Percentiles rank a stretch among this genome's conserved stretches.
Conservation (phyloP, 1,140 invertebrate genomes). For the Drosophila leontia region DNA sequence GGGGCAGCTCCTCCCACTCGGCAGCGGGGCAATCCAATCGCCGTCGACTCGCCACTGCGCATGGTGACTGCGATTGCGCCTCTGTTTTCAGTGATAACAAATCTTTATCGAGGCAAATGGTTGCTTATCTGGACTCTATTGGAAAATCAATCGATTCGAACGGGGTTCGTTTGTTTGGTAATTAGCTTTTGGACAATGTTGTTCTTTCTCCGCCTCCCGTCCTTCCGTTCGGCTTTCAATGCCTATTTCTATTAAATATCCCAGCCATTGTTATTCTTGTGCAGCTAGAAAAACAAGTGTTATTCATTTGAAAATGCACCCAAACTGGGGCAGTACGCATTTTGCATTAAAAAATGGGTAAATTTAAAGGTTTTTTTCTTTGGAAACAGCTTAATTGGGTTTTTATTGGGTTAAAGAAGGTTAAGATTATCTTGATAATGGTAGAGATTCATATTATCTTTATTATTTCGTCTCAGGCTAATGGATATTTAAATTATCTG, state of each 20-base stretch:
- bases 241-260: slow-evolving; percentile 45
- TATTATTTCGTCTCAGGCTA: not conserved
- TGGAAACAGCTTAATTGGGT: not conserved
- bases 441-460: not conserved
- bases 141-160: slow-evolving; percentile 80
- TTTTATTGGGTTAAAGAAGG: not conserved
- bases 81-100: slow-evolving; percentile 85
- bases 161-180: slow-evolving; percentile 76
- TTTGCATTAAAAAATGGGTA: slow-evolving; percentile 5
- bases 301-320: slow-evolving; percentile 25
- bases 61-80: slow-evolving; percentile 75
- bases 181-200: slow-evolving; percentile 80
- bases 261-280: slow-evolving; percentile 16
- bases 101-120: slow-evolving; percentile 78
- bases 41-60: slow-evolving; percentile 69
- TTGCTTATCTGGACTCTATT: slow-evolving; percentile 73
- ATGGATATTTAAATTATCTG: not conserved
- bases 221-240: not conserved
- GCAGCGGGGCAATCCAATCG: slow-evolving; percentile 69
- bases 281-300: slow-evolving; percentile 44
- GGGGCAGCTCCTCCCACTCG: slow-evolving; percentile 70
- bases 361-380: not conserved
- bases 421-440: too few relatives aligned
- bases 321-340: slow-evolving; percentile 14
- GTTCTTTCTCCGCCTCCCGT: slow-evolving; percentile 26